Percentiles rank a stretch among this genome's conserved stretches.
These are phyloP conservation scores for Meloe dianella DNA, from an alignment of 2,888 invertebrate species.

Conservation along the genomic window DNA sequence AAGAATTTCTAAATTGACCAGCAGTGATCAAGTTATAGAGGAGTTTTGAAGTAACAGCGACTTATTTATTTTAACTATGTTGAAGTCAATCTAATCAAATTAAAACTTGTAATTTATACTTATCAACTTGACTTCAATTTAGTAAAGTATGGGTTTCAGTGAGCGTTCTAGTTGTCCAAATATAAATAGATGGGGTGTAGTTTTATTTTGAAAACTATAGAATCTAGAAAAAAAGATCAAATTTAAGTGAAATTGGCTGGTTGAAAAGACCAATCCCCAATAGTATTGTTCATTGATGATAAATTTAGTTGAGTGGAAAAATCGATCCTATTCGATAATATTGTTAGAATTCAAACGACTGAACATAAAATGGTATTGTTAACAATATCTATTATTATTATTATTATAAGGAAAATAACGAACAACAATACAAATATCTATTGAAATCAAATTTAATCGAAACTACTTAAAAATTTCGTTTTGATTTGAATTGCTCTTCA, in stretches of 20 bases:
- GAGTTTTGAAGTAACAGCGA: no score
- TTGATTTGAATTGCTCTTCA: not conserved
- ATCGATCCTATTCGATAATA: not conserved
- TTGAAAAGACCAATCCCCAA: not conserved
- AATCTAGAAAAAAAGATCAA: not conserved
- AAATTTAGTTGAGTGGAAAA: conserved; percentile 4
- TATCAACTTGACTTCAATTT: no score
- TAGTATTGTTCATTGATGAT: not conserved
- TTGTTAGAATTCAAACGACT: not conserved
- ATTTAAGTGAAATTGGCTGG: not conserved
- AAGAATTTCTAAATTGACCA: no score
- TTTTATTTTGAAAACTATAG: not conserved
- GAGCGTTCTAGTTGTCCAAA: no score
- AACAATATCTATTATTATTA: not conserved
- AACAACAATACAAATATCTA: not conserved
- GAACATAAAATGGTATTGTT: not conserved
- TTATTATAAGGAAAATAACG: conserved; percentile 2
- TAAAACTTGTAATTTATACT: no score
- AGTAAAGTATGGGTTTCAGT: no score
- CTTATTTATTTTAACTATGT: no score
- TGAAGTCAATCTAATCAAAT: no score
- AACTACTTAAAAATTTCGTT: not conserved
- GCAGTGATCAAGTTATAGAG: no score
- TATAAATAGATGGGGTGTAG: not conserved
- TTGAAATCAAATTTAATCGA: not conserved